Evolutionary conservation across 2,888 invertebrate genomes (phyloP).

Genomic region (Boloria euphrosyne): DNA sequence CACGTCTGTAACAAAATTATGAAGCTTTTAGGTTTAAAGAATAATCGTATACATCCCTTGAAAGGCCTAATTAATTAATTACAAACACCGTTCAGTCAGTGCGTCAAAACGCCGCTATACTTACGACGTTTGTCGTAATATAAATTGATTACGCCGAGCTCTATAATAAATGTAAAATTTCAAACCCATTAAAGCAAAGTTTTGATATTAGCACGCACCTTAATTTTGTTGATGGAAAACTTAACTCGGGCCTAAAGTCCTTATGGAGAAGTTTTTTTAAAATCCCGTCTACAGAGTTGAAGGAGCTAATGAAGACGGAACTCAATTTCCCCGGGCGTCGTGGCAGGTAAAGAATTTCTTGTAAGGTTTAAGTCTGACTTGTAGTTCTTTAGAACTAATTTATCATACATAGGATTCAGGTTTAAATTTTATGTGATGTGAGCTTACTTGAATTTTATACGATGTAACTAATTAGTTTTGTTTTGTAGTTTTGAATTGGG

Average conservation of each 20-base stretch:
- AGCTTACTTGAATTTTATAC: neutral
- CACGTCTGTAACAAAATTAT: conserved; percentile 4
- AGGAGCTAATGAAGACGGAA: conserved; percentile 73
- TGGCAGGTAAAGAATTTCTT: conserved; percentile 38
- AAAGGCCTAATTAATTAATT: conserved; percentile 40
- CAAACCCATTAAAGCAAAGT: conserved; percentile 76
- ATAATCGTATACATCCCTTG: conserved; percentile 7
- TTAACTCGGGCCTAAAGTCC: conserved; percentile 69
- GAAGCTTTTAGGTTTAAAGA: conserved; percentile 8
- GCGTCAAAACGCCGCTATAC: conserved; percentile 37
- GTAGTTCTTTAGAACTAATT: conserved; percentile 24
- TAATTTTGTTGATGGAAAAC: conserved; percentile 79
- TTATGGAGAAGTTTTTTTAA: conserved; percentile 58
- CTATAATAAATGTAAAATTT: conserved; percentile 73
- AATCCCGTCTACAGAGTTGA: conserved; percentile 53
- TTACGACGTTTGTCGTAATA: conserved; percentile 48
- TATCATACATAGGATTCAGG: neutral
- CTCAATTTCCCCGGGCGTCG: conserved; percentile 58
- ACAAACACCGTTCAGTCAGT: conserved; percentile 37
- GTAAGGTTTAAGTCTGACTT: conserved; percentile 27
- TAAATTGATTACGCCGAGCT: conserved; percentile 61
- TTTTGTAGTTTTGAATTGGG: no score
- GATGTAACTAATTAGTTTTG: no score
- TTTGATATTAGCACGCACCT: conserved; percentile 75
- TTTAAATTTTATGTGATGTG: neutral